Conservation (phyloP, 2,888 invertebrate genomes). For the Hyalella azteca region DNA sequence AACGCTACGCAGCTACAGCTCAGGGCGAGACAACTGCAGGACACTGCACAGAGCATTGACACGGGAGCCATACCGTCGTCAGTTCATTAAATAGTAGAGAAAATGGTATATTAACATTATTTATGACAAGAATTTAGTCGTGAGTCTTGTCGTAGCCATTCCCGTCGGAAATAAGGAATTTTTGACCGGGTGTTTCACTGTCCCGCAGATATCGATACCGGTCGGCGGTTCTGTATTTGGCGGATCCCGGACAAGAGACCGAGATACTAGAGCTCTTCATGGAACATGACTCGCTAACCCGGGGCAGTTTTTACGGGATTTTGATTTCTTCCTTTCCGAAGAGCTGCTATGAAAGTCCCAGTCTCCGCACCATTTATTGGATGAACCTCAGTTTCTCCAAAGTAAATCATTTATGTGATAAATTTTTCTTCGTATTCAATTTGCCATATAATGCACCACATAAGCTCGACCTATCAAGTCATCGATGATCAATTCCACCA, state of each 20-base stretch:
- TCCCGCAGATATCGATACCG: conserved; percentile 6
- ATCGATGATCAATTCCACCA: too few species aligned
- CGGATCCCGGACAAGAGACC: background rate
- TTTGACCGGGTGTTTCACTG: background rate
- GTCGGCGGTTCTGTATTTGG: background rate
- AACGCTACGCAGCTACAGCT: background rate
- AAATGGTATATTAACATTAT: background rate
- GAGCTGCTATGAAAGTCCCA: background rate
- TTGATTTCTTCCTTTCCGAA: background rate
- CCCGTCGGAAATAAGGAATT: too few species aligned
- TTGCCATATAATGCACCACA: too few species aligned
- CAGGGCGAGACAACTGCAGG: background rate
- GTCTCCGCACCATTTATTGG: conserved; percentile 4
- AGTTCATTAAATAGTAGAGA: background rate
- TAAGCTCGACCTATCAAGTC: too few species aligned
- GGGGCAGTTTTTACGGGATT: background rate
- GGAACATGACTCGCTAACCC: background rate
- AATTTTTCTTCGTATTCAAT: too few species aligned
- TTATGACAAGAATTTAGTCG: background rate
- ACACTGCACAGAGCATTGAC: background rate
- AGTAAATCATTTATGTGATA: too few species aligned
- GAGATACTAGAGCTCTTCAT: background rate
- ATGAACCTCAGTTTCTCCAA: background rate
- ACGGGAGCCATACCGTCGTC: background rate
- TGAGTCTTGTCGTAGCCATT: background rate